Percentiles rank a stretch among this genome's conserved stretches.
Evolutionary conservation across 2,113 vertebrate genomes (phyloP).

Genomic region (Oreocharis arfaki): DNA sequence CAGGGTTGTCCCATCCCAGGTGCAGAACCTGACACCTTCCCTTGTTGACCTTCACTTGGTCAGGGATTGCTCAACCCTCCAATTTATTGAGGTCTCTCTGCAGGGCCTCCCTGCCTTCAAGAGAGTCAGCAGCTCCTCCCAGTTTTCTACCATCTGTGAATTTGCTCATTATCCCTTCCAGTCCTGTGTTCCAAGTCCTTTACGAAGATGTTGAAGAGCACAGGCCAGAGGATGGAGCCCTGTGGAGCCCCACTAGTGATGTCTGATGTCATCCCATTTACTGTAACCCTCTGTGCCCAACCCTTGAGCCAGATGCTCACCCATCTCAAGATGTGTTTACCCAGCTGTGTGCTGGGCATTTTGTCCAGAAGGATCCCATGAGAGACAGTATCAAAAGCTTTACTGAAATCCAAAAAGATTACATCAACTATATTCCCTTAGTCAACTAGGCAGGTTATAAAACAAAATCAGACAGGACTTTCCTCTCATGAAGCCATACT

Average conservation of each 20-base stretch:
- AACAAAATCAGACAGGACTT: not conserved
- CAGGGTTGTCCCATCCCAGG: not conserved
- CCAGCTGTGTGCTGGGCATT: not conserved
- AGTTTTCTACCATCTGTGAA: not conserved
- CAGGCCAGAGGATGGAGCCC: fast-evolving
- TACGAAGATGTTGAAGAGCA: not conserved
- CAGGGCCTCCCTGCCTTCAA: not conserved
- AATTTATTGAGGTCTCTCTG: not conserved
- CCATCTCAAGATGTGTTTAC: fast-evolving
- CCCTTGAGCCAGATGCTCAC: not conserved
- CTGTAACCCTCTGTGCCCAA: not conserved
- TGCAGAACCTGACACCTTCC: not conserved
- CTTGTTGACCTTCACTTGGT: not conserved
- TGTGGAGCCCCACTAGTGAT: not conserved
- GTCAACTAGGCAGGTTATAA: not conserved
- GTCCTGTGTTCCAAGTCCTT: not conserved
- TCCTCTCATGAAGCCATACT: not conserved
- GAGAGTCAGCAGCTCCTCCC: not conserved
- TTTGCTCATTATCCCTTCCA: not conserved
- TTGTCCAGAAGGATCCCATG: not conserved
- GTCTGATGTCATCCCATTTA: not conserved
- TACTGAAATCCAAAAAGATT: not conserved
- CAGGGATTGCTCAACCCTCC: not conserved
- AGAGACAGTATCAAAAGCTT: not conserved
- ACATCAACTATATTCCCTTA: not conserved